phyloP scores from a whole-genome alignment of 2,113 vertebrate genomes.

The Takifugu bimaculatus region DNA sequence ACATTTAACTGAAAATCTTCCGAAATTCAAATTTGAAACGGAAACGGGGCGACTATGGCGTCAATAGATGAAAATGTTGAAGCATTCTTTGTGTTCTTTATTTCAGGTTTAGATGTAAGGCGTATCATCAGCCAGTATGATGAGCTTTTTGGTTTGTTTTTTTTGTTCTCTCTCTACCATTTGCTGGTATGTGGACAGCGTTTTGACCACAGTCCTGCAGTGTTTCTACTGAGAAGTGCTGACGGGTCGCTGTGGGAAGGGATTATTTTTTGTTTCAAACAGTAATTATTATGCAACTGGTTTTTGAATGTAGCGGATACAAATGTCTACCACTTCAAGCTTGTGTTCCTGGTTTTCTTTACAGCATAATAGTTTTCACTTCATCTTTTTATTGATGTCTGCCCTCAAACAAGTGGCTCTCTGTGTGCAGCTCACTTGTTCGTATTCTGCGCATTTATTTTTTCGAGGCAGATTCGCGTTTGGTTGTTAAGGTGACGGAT shows the following conservation, averaged over 20 bases:
- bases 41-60: conserved; percentile 39
- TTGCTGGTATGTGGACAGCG: conserved; percentile 48
- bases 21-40: conserved; percentile 43
- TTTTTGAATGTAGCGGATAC: conserved; percentile 80
- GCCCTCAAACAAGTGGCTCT: conserved; percentile 48
- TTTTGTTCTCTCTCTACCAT: conserved; percentile 6
- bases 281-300: conserved; percentile 80
- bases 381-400: conserved; percentile 52
- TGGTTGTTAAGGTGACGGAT: conserved; percentile 62
- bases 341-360: conserved; percentile 54
- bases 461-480: conserved; percentile 48
- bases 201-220: conserved; percentile 42
- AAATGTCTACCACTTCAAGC: conserved; percentile 70
- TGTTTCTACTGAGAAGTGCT: conserved; percentile 53
- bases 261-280: conserved; percentile 65
- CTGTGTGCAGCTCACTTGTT: conserved; percentile 45
- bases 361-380: conserved; percentile 63
- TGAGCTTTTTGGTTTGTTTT: conserved; percentile 5
- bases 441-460: conserved; percentile 41
- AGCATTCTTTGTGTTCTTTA: conserved; percentile 55
- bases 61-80: conserved; percentile 40
- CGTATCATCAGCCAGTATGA: conserved; percentile 50
- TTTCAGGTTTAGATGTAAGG: conserved; percentile 59
- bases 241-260: conserved; percentile 54
- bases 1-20: conserved; percentile 63